phyloP scores from a whole-genome alignment of 2,113 vertebrate species.

The Urocolius indicus region DNA sequence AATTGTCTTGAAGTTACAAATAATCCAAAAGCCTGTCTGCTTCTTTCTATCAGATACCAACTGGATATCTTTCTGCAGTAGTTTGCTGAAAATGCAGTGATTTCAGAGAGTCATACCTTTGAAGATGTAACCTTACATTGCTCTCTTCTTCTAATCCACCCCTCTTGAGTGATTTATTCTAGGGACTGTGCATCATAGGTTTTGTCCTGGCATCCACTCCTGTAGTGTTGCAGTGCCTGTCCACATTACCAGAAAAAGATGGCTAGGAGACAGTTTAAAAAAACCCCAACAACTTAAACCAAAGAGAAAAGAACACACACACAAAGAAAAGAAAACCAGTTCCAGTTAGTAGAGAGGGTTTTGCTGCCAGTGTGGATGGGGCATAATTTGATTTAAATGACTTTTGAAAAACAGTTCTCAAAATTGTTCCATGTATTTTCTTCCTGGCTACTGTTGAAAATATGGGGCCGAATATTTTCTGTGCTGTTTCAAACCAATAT shows the following conservation, averaged over 20 bases:
- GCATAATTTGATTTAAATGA: slow-evolving; percentile 75
- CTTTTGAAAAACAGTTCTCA: slow-evolving; percentile 70
- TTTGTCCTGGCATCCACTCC: slow-evolving; percentile 43
- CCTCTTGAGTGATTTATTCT: slow-evolving; percentile 68
- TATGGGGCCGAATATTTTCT: slow-evolving; percentile 71
- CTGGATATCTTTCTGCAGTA: not conserved
- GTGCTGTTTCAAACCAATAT: slow-evolving; percentile 74
- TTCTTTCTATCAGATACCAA: not conserved
- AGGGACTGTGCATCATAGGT: slow-evolving; percentile 27
- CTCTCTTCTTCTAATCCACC: slow-evolving; percentile 5
- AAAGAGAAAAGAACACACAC: slow-evolving; percentile 52
- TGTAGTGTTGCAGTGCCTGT: slow-evolving; percentile 28
- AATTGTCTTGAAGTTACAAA: slow-evolving; percentile 25
- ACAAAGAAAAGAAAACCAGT: slow-evolving; percentile 40
- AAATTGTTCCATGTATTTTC: slow-evolving; percentile 73
- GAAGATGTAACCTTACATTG: slow-evolving; percentile 15
- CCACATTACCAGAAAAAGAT: slow-evolving; percentile 58
- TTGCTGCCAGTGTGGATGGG: slow-evolving; percentile 62
- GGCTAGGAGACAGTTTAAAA: slow-evolving; percentile 12
- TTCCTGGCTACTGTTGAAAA: slow-evolving; percentile 71
- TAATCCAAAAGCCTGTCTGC: not conserved
- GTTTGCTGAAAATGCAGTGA: slow-evolving; percentile 5
- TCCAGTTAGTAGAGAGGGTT: slow-evolving; percentile 56
- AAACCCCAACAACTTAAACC: not conserved
- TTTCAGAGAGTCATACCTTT: slow-evolving; percentile 34